phyloP scores from a whole-genome alignment of 1,140 invertebrate species.

The Harpegnathos saltator region DNA sequence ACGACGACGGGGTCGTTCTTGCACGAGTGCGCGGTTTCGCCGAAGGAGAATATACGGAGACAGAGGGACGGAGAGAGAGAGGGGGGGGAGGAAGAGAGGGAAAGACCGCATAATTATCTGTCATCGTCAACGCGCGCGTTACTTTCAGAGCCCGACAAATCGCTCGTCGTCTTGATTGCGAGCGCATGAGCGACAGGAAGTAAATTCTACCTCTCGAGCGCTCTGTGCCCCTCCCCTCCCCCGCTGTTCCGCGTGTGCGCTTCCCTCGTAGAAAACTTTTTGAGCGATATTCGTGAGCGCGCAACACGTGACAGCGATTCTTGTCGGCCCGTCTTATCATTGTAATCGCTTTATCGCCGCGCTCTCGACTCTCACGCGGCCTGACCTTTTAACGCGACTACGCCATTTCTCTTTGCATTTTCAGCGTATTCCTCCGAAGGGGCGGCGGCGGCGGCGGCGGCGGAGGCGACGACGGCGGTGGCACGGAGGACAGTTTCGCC shows the following conservation, averaged over 20 bases:
- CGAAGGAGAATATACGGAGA: no score
- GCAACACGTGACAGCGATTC: no score
- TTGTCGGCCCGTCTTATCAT: no score
- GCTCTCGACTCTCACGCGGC: background rate
- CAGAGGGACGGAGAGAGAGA: no score
- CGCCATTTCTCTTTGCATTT: constrained; percentile 48
- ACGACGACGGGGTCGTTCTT: constrained; percentile 1
- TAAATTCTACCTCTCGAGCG: background rate
- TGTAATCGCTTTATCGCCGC: no score
- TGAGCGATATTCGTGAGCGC: no score
- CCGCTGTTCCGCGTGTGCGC: background rate
- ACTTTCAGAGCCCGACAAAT: constrained; percentile 2
- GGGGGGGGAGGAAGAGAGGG: no score
- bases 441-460: no score
- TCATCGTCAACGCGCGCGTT: constrained; percentile 16
- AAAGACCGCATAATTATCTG: constrained; percentile 26
- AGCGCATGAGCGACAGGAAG: background rate
- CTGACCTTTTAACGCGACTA: background rate
- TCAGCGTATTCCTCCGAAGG: constrained; percentile 78
- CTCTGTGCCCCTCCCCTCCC: no score
- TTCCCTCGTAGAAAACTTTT: background rate
- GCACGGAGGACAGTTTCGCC: constrained; percentile 78
- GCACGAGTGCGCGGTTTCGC: background rate
- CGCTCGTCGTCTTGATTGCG: constrained; percentile 24
- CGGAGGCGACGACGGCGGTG: no score